Percentiles rank a stretch among this genome's conserved stretches.
Evolutionary conservation across 2,888 invertebrate genomes (phyloP).

Genomic region (Phania funesta): DNA sequence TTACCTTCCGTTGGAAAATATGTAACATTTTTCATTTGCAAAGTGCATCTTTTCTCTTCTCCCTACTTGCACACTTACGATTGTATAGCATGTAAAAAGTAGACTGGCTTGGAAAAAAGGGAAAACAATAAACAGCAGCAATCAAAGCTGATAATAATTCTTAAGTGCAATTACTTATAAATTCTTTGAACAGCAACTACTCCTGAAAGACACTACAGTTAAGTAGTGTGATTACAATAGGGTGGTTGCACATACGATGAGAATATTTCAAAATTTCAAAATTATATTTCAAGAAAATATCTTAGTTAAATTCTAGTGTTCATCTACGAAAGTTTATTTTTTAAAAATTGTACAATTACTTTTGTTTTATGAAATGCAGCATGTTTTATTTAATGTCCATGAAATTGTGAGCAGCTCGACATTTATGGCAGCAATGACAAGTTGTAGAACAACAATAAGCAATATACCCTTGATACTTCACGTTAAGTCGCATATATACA

Average conservation of each 20-base stretch:
- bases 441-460: conserved; percentile 21
- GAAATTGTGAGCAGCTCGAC: not conserved
- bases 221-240: not conserved
- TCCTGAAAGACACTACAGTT: conserved; percentile 18
- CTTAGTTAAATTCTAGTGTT: too few relatives aligned
- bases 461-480: conserved; percentile 6
- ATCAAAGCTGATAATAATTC: conserved; percentile 45
- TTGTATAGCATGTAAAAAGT: too few relatives aligned
- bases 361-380: too few relatives aligned
- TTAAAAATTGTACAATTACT: too few relatives aligned
- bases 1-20: not conserved
- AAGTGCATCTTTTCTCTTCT: too few relatives aligned
- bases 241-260: not conserved
- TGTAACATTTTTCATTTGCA: too few relatives aligned
- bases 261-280: too few relatives aligned
- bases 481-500: not conserved
- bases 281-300: not conserved
- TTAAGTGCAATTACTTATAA: conserved; percentile 53
- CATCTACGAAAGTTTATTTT: too few relatives aligned
- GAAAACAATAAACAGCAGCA: conserved; percentile 3
- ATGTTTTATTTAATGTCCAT: too few relatives aligned
- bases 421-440: conserved; percentile 4
- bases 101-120: too few relatives aligned
- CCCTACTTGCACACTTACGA: too few relatives aligned
- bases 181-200: conserved; percentile 32